Evolutionary conservation across 2,113 vertebrate species (phyloP).

Genomic region (Catharus bicknelli): DNA sequence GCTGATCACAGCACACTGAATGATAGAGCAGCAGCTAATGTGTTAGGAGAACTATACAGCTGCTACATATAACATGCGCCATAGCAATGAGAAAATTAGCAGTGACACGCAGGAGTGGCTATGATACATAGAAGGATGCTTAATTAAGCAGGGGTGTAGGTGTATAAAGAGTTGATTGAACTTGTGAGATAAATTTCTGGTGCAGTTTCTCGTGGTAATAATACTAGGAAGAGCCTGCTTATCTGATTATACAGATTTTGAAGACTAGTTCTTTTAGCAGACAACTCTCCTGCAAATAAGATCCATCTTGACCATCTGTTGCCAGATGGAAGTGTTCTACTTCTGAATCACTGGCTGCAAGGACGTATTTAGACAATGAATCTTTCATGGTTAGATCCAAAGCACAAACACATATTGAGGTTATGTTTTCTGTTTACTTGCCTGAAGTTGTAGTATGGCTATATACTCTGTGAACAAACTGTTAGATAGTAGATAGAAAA

Average conservation of each 20-base stretch:
- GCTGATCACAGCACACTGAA: not conserved
- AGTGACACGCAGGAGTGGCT: not conserved
- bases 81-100: not conserved
- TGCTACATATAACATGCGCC: accelerated
- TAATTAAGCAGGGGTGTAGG: not conserved
- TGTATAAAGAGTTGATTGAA: not conserved
- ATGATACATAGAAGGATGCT: not conserved
- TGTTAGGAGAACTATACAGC: not conserved
- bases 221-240: constrained; percentile 39
- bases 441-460: not conserved
- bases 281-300: constrained; percentile 19
- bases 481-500: not conserved
- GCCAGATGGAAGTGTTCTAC: constrained; percentile 37
- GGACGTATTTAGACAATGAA: constrained; percentile 37
- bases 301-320: constrained; percentile 46
- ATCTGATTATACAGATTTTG: not conserved
- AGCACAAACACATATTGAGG: not conserved
- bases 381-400: not conserved
- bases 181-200: not conserved
- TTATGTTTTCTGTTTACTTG: constrained; percentile 35
- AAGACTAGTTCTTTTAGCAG: constrained; percentile 41
- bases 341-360: constrained; percentile 46
- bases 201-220: constrained; percentile 1
- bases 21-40: not conserved
- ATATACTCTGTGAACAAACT: not conserved